Evolutionary conservation across 2,888 invertebrate genomes (phyloP).

Genomic region (Pteria penguin): DNA sequence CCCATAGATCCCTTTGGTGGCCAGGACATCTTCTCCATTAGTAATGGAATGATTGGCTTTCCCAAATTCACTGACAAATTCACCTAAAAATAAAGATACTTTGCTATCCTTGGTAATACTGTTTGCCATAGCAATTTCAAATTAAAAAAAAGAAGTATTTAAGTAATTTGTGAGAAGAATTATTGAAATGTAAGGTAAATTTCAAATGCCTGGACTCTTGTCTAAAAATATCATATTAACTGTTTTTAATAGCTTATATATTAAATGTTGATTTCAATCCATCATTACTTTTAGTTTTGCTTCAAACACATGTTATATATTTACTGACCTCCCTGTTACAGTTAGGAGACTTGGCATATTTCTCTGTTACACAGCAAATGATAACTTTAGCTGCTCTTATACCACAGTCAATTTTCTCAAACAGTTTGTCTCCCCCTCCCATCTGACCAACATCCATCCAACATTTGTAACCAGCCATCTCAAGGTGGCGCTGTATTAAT

Average conservation of each 20-base stretch:
- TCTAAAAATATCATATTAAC: too few relatives aligned
- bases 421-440: slow-evolving; percentile 79
- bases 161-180: too few relatives aligned
- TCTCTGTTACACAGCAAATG: slow-evolving; percentile 72
- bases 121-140: too few relatives aligned
- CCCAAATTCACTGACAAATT: slow-evolving; percentile 73
- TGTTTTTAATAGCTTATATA: too few relatives aligned
- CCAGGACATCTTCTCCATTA: slow-evolving; percentile 77
- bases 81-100: slow-evolving; percentile 61
- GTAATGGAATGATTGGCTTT: slow-evolving; percentile 76
- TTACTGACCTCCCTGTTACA: slow-evolving; percentile 78
- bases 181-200: too few relatives aligned
- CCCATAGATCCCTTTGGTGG: slow-evolving; percentile 79
- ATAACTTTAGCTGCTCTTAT: slow-evolving; percentile 74
- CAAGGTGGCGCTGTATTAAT: slow-evolving; percentile 72
- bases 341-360: slow-evolving; percentile 77
- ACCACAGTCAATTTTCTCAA: slow-evolving; percentile 76
- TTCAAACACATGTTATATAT: too few relatives aligned
- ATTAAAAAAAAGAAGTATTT: too few relatives aligned
- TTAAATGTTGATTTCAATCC: too few relatives aligned
- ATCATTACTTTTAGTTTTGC: too few relatives aligned
- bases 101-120: too few relatives aligned
- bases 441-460: slow-evolving; percentile 80
- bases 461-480: slow-evolving; percentile 75
- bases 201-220: too few relatives aligned